Evolutionary conservation across 2,797 vertebrate species (phyloP), one percentile per base, ranked within the genome.

Genomic region (Hippoglossus hippoglossus): DNA sequence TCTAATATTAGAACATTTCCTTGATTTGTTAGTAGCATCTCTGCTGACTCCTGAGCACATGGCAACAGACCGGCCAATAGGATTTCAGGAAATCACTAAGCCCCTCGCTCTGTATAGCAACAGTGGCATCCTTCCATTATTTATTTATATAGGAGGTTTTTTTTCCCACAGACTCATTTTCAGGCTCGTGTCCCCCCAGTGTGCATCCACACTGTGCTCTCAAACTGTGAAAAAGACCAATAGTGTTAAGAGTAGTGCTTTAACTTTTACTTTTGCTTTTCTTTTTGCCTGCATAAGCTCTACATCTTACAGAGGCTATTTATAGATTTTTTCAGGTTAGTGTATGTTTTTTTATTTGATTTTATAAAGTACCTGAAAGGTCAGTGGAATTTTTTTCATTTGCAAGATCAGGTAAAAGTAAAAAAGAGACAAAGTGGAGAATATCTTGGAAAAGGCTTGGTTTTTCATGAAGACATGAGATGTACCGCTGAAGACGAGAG

Each of bases 1-100:
- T 94, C 93, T 94, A 94, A 94, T 93, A 94, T 94, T 94, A 94
- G 93, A 93, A 94, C 89, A 77, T 92, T 94, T 93, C 92, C 91
- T 94, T 93, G 90, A 94, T 94, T 94, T 94, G 93, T 92, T 93
- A 85, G 84, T 88, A 85, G 90, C 91, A 88, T 93, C 91, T 91
- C 92, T 93, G 90, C 90, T 92, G 91, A 88, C 84, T 92, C 80
- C 77, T 50, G 71, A 88, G 90, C 92, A 93, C 92, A 94, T 93
- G 91, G 91, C 89, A 91, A 91, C 89, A 87, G 62, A 26, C 46
- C 25, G 84, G 52, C 93, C 93, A 94, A 94, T 94, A 82, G 82
- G 85, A 94, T 91, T 87, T 91, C 90, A 91, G 86, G 87, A 90
- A 80, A 77, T 73, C 76, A 63, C 89, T 92, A 90, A 92, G 90